phyloP scores from a whole-genome alignment of 2,797 vertebrate species.

The Sciurus vulgaris region DNA sequence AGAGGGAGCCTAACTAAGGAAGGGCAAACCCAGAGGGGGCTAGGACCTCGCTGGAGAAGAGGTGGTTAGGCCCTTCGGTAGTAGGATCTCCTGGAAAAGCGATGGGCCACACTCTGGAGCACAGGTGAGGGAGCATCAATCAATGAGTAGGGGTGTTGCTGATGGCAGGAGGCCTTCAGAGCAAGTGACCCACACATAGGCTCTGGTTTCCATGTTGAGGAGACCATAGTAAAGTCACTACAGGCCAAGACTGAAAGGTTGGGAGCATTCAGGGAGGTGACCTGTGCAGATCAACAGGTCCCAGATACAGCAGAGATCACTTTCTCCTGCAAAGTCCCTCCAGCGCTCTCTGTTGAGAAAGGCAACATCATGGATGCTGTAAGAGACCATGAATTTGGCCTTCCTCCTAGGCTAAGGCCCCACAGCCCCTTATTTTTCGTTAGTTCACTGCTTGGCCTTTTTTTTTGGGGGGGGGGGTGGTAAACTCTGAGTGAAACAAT shows the following conservation, averaged over 20 bases:
- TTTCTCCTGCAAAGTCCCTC: background rate
- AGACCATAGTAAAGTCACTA: background rate
- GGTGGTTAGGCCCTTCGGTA: background rate
- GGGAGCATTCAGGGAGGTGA: background rate
- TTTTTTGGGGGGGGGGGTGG: too few species aligned
- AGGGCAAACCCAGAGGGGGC: background rate
- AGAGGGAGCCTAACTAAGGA: background rate
- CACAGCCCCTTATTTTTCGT: background rate
- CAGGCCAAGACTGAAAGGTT: background rate
- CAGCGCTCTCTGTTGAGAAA: background rate
- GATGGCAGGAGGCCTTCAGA: background rate
- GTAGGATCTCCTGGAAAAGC: background rate
- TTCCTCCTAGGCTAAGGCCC: too few species aligned
- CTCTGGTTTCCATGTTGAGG: background rate
- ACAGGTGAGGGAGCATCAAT: too few species aligned
- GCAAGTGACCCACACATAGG: rapidly evolving
- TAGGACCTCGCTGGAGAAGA: background rate
- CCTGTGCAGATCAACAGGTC: too few species aligned
- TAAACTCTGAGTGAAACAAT: background rate
- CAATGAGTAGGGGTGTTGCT: background rate
- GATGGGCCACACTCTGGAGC: background rate
- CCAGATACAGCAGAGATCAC: background rate
- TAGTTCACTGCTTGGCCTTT: background rate
- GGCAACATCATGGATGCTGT: rapidly evolving
- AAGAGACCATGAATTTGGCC: background rate